Conservation (phyloP, 37 sponge, comb jelly and placozoan genomes). For the Aplysina aerophoba region DNA sequence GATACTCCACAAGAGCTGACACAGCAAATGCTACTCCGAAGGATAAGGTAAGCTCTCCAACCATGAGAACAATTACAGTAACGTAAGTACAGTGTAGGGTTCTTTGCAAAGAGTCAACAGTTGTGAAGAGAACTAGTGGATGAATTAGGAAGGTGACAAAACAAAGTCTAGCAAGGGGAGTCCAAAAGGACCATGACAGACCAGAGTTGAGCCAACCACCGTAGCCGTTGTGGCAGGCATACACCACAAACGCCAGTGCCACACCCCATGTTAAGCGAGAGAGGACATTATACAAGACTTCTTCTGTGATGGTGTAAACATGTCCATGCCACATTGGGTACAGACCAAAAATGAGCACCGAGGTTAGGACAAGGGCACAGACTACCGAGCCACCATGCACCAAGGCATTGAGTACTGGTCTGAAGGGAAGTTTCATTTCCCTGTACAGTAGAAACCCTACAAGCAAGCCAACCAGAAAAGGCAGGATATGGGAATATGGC, state of each 20-base stretch:
- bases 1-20: constrained; percentile 73
- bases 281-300: constrained; percentile 65
- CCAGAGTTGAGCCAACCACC: constrained; percentile 71
- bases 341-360: constrained; percentile 58
- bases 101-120: constrained; percentile 22
- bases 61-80: constrained; percentile 38
- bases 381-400: constrained; percentile 42
- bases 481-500: constrained; percentile 69
- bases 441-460: constrained; percentile 76
- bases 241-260: constrained; percentile 63
- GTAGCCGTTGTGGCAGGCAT: constrained; percentile 80
- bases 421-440: constrained; percentile 10
- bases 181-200: constrained; percentile 85
- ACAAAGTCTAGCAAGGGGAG: constrained; percentile 83
- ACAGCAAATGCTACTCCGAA: constrained; percentile 67
- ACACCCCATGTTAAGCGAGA: constrained; percentile 68
- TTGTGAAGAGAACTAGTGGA: constrained; percentile 65
- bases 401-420: not conserved
- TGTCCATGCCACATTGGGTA: constrained; percentile 67
- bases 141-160: constrained; percentile 86
- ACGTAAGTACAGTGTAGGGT: constrained; percentile 51
- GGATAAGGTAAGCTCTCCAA: constrained; percentile 55
- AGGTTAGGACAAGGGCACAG: constrained; percentile 24
- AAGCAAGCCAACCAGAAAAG: constrained; percentile 80
- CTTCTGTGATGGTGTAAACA: constrained; percentile 43